Conservation (phyloP, 2,888 invertebrate genomes). For the Scaeva pyrastri region DNA sequence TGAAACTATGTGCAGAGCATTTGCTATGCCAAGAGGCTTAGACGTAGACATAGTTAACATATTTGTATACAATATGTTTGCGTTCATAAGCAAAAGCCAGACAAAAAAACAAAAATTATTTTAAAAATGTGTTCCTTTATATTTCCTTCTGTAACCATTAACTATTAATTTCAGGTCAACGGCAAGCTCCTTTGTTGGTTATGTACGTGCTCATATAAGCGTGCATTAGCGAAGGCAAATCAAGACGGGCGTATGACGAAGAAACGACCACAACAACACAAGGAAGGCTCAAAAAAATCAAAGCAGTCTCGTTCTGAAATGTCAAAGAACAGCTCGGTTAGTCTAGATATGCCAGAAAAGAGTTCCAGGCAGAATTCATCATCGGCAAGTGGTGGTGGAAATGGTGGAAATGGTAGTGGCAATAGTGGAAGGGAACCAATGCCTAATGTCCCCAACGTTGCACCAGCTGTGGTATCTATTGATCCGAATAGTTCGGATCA, state of each 20-base stretch:
- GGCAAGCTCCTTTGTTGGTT: slow-evolving; percentile 98
- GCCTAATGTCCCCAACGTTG: slow-evolving; percentile 75
- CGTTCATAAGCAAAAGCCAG: slow-evolving; percentile 78
- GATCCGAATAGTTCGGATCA: slow-evolving; percentile 96
- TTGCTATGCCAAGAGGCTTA: slow-evolving; percentile 44
- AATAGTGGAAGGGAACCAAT: slow-evolving; percentile 77
- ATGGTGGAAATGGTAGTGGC: slow-evolving; percentile 56
- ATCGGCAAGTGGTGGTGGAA: slow-evolving; percentile 76
- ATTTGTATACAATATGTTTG: slow-evolving; percentile 77
- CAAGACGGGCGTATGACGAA: slow-evolving; percentile 88
- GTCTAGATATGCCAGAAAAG: slow-evolving; percentile 82
- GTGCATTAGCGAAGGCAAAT: slow-evolving; percentile 96
- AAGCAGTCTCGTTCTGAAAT: slow-evolving; percentile 84
- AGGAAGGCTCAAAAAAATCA: slow-evolving; percentile 83
- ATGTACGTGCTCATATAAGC: slow-evolving; percentile 96
- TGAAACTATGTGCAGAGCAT: slow-evolving; percentile 3
- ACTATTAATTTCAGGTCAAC: slow-evolving; percentile 89
- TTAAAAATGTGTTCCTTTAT: slow-evolving; percentile 19
- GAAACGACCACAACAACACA: slow-evolving; percentile 82
- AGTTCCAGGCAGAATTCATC: slow-evolving; percentile 78
- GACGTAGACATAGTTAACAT: slow-evolving; percentile 61
- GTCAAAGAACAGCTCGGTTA: slow-evolving; percentile 79
- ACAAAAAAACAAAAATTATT: slow-evolving; percentile 1
- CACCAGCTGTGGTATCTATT: slow-evolving; percentile 83
- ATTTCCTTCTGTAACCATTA: slow-evolving; percentile 19